These are phyloP conservation scores for Prenolepis imparis DNA, from an alignment of 2,888 invertebrate genomes.

Conservation along the genomic window DNA sequence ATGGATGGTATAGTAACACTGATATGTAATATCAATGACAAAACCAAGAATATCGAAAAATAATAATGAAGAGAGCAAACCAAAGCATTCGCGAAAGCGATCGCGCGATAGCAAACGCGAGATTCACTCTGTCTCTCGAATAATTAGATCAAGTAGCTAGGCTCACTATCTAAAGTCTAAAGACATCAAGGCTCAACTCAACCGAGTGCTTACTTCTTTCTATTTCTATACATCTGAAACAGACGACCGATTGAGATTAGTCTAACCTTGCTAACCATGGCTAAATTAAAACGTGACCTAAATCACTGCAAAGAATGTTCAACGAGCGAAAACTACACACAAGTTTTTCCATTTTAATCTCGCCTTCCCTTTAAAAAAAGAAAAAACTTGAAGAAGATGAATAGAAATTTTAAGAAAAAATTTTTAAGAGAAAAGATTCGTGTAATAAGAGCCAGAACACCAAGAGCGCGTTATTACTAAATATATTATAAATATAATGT, in stretches of 20 bases:
- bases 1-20: neutral
- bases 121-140: constrained; percentile 55
- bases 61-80: constrained; percentile 18
- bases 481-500: too few species aligned
- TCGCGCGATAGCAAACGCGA: constrained; percentile 51
- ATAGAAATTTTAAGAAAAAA: neutral
- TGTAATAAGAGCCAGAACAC: neutral
- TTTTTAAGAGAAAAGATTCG: neutral
- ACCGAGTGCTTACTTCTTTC: constrained; percentile 67
- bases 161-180: constrained; percentile 60
- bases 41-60: constrained; percentile 22
- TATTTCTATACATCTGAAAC: constrained; percentile 73
- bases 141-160: constrained; percentile 74
- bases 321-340: constrained; percentile 53
- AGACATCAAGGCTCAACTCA: constrained; percentile 45
- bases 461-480: too few species aligned
- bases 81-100: constrained; percentile 8
- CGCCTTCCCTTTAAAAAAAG: neutral
- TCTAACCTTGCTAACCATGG: constrained; percentile 61
- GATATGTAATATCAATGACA: neutral
- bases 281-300: constrained; percentile 72
- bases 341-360: constrained; percentile 28
- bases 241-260: constrained; percentile 73
- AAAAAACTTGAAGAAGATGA: neutral
- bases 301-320: constrained; percentile 56